These are phyloP conservation scores for Microchrysa polita DNA, from an alignment of 2,888 invertebrate genomes.

Conservation along the genomic window DNA sequence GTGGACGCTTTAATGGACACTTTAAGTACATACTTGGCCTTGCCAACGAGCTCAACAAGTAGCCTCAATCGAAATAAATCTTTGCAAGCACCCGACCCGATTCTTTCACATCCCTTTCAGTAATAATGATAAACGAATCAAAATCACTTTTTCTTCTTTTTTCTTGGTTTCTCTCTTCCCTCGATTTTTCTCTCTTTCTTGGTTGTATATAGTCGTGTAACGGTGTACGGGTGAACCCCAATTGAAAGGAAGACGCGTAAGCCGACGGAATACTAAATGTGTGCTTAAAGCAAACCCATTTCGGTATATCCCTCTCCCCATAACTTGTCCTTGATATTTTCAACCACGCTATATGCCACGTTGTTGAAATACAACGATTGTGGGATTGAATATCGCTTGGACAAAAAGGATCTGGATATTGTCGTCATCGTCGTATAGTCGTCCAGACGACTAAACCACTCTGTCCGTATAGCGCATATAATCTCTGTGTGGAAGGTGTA, in stretches of 20 bases:
- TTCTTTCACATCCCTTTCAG: slow-evolving; percentile 32
- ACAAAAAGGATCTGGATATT: slow-evolving; percentile 16
- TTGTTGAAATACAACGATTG: neutral
- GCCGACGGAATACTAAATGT: slow-evolving; percentile 27
- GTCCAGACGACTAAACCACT: slow-evolving; percentile 16
- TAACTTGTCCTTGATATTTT: neutral
- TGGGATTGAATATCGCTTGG: neutral
- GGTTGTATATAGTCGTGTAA: too few species aligned
- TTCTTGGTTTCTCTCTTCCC: too few species aligned
- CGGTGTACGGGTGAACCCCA: neutral
- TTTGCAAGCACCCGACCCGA: slow-evolving; percentile 30
- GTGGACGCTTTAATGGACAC: neutral
- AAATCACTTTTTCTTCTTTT: slow-evolving; percentile 32
- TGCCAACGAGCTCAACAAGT: slow-evolving; percentile 36
- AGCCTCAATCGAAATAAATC: slow-evolving; percentile 42
- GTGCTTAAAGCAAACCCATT: slow-evolving; percentile 31
- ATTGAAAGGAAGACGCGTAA: slow-evolving; percentile 3
- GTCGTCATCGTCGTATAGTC: too few species aligned
- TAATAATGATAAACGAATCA: slow-evolving; percentile 42
- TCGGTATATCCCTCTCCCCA: neutral
- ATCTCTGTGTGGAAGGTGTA: slow-evolving; percentile 44
- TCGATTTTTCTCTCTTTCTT: too few species aligned
- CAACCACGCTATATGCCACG: neutral
- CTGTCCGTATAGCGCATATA: too few species aligned
- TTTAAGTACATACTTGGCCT: slow-evolving; percentile 12